phyloP scores from a whole-genome alignment of 2,113 vertebrate species.

The Barnardius zonarius region DNA sequence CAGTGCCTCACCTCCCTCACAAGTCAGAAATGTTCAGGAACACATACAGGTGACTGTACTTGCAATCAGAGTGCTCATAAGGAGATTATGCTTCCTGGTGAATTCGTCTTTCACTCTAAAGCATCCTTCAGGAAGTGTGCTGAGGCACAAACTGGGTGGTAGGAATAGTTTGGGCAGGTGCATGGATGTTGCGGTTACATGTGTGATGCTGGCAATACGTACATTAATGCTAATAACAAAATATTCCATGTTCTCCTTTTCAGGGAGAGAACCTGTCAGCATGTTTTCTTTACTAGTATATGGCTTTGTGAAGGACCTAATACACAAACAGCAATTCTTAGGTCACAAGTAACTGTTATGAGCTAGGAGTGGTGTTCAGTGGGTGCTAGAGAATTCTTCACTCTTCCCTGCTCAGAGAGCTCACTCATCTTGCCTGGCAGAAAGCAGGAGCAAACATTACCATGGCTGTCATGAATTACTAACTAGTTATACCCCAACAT shows the following conservation, averaged over 20 bases:
- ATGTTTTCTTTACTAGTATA: not conserved
- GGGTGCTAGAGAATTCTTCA: not conserved
- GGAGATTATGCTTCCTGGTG: not conserved
- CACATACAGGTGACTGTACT: not conserved
- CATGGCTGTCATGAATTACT: not conserved
- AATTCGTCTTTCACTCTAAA: not conserved
- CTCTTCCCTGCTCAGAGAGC: not conserved
- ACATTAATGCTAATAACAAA: not conserved
- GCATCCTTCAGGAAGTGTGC: too few species aligned
- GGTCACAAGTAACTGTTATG: slow-evolving; percentile 3
- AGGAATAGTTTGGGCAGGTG: not conserved
- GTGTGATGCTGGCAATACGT: not conserved
- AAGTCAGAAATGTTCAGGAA: not conserved
- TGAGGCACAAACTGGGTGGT: not conserved
- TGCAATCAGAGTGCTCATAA: not conserved
- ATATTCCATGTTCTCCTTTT: not conserved
- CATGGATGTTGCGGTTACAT: fast-evolving
- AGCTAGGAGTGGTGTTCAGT: not conserved
- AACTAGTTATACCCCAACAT: not conserved
- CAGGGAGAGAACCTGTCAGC: not conserved
- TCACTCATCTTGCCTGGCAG: not conserved
- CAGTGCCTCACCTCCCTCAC: not conserved
- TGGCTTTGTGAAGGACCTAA: not conserved
- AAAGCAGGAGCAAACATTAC: not conserved
- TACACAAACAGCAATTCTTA: slow-evolving; percentile 23